Evolutionary conservation across 2,888 invertebrate genomes (phyloP).

Genomic region (Ormia ochracea): DNA sequence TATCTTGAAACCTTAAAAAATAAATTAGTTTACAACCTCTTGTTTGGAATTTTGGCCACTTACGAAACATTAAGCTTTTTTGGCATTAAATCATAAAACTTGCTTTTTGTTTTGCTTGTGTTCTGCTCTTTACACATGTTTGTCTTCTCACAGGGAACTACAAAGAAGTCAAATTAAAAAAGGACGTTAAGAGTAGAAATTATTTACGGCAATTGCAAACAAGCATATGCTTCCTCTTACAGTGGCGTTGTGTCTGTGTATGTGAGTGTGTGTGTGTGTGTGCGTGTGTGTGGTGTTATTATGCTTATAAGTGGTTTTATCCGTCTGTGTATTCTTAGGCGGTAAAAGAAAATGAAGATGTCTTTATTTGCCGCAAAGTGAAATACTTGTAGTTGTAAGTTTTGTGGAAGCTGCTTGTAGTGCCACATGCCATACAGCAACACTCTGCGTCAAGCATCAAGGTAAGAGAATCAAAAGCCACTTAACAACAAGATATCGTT

Average conservation of each 20-base stretch:
- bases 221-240: neutral
- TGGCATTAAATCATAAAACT: conserved; percentile 37
- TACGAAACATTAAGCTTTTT: conserved; percentile 28
- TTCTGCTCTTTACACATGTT: neutral
- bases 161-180: neutral
- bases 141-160: neutral
- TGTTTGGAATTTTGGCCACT: conserved; percentile 18
- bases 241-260: neutral
- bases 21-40: too few species aligned
- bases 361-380: conserved; percentile 31
- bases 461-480: conserved; percentile 10
- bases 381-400: conserved; percentile 46
- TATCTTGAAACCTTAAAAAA: too few species aligned
- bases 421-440: conserved; percentile 45
- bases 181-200: conserved; percentile 13
- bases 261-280: neutral
- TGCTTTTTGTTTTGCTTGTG: conserved; percentile 2
- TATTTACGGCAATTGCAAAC: conserved; percentile 48
- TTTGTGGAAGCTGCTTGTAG: conserved; percentile 55
- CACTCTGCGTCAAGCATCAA: conserved; percentile 15
- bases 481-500: conserved; percentile 20
- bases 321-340: neutral
- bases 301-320: too few species aligned
- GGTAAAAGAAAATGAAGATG: conserved; percentile 36
- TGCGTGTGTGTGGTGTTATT: neutral